Evolutionary conservation across 2,888 invertebrate genomes (phyloP).

Genomic region (Sclerodermus sp.): DNA sequence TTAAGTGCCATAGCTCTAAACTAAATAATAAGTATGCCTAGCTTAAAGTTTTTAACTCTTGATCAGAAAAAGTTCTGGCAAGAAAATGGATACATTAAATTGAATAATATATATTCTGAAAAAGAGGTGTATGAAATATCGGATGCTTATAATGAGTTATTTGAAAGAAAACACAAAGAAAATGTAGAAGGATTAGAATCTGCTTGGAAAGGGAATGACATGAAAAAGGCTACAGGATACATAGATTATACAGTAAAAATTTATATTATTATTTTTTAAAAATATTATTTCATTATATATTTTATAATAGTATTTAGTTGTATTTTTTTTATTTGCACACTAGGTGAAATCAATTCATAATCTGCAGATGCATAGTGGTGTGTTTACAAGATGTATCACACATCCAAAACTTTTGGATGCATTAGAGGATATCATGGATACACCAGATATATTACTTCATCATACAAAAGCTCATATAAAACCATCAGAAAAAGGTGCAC

Average conservation of each 20-base stretch:
- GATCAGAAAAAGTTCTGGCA: slow-evolving; percentile 60
- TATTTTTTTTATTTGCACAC: too few relatives aligned
- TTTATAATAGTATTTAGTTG: too few relatives aligned
- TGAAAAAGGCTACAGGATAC: slow-evolving; percentile 49
- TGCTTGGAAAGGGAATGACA: slow-evolving; percentile 62
- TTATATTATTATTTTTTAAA: too few relatives aligned
- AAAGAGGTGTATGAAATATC: slow-evolving; percentile 59
- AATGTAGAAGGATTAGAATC: slow-evolving; percentile 59
- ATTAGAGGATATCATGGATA: slow-evolving; percentile 62
- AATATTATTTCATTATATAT: not conserved
- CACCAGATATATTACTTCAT: slow-evolving; percentile 62
- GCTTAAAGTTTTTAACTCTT: slow-evolving; percentile 50
- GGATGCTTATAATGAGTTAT: slow-evolving; percentile 61
- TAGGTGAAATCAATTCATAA: slow-evolving; percentile 66
- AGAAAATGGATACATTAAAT: slow-evolving; percentile 62
- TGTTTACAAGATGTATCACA: slow-evolving; percentile 60
- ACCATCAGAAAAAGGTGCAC: slow-evolving; percentile 64
- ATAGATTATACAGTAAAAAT: slow-evolving; percentile 47
- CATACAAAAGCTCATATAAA: slow-evolving; percentile 67
- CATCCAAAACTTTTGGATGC: slow-evolving; percentile 61
- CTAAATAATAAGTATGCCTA: slow-evolving; percentile 25
- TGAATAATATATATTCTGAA: slow-evolving; percentile 57
- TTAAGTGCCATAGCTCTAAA: not conserved
- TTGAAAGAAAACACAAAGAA: slow-evolving; percentile 57
- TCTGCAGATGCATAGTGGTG: slow-evolving; percentile 62